Evolutionary conservation across 2,888 invertebrate species (phyloP), one percentile per base, ranked within the genome.

Genomic region (Netelia melanura): DNA sequence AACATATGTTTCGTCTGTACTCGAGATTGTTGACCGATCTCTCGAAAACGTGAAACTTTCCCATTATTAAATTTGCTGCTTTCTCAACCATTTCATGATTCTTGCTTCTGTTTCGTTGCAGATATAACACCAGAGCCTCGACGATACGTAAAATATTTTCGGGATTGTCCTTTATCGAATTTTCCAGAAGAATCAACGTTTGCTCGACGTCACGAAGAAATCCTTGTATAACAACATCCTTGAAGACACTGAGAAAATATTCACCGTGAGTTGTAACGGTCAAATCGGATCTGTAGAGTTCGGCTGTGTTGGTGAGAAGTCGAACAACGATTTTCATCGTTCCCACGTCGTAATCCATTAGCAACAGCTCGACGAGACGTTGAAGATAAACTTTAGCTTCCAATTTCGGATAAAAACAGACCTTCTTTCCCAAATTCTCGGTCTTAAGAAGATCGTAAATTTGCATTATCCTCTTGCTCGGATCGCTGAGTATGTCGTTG

Each of bases 241-340:
- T 91, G 54, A 93, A 94, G 1, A 84, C 87, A 56, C 89, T 89
- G 21, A 93, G 83, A 86, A 94, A 94, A 82, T 93, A 88, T 83
- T 92, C 91, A 0, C 94, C 94, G 71, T 94, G 91, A 11, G 87
- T 86, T 1, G 92, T 86, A 17, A 44, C 89, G 6, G 86, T 87
- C 1, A 79, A 82, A 21, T 89, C 80, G 54, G 75, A 70, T 71
- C 81, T 56, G 38, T 64, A 30, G 1, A 84, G 23, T 25, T 78
- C 30, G 0, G 11, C 17, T 1, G 10, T 52, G 25, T 81, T 76
- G 10, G 74, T 84, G 3, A 82, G 8, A 2, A 85, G 76, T 52
- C 71, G n/a, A 3, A 84, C 43, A 17, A 86, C 83, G 1, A 44
- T 48, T 68, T 76, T 70, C 30, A 82, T 83, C n/a, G 74, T 77